A percentile compares a stretch with the other conserved stretches of the same genome.
phyloP scores from a whole-genome alignment of 2,888 invertebrate genomes.

The Drosophila infuscata region DNA sequence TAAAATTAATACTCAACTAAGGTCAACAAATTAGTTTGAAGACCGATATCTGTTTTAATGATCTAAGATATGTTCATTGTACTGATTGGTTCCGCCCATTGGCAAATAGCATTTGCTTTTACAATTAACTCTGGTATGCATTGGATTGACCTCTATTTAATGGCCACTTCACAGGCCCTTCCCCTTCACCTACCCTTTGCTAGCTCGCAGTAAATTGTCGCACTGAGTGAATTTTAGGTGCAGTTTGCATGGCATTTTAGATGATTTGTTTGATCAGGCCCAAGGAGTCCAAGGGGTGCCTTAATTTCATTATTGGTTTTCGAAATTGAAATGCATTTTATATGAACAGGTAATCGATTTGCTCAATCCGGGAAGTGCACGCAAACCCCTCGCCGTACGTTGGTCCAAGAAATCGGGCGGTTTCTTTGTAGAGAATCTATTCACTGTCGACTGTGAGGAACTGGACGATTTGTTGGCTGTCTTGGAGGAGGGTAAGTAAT shows the following conservation, averaged over 20 bases:
- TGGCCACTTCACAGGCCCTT: constrained; percentile 38
- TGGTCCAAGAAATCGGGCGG: constrained; percentile 97
- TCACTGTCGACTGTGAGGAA: constrained; percentile 97
- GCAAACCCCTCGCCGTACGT: constrained; percentile 92
- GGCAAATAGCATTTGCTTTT: constrained; percentile 39
- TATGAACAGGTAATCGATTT: constrained; percentile 94
- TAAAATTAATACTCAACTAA: not conserved
- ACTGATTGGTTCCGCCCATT: constrained; percentile 36
- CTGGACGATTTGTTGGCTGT: constrained; percentile 96
- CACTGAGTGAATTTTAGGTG: constrained; percentile 53
- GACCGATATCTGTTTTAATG: not conserved
- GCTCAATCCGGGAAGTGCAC: constrained; percentile 93
- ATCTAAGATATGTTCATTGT: not conserved
- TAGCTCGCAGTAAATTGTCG: constrained; percentile 36
- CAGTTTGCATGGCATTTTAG: constrained; percentile 75
- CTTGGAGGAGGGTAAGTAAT: constrained; percentile 93
- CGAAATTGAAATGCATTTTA: constrained; percentile 66
- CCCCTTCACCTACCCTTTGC: not conserved
- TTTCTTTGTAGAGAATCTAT: constrained; percentile 98
- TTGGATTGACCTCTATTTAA: constrained; percentile 66
- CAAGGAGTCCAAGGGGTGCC: not conserved
- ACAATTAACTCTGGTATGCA: constrained; percentile 39
- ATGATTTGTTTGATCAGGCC: constrained; percentile 69
- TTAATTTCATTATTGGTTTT: constrained; percentile 57
- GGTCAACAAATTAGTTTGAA: too few species aligned